Base-by-base conservation (phyloP, 2,888 invertebrate species). In the Netelia virgata region DNA sequence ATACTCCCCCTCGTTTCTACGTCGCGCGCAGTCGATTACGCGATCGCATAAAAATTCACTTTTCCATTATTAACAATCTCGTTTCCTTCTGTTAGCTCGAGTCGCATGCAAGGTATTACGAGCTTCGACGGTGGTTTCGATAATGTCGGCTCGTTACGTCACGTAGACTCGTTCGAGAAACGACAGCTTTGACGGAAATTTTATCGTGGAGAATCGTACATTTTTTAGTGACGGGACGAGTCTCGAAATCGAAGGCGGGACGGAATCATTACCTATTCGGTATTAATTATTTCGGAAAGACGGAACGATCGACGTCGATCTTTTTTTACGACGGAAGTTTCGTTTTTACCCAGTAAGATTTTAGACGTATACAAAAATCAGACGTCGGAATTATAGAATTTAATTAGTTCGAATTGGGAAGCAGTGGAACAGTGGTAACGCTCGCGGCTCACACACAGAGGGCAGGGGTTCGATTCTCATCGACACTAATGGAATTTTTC, bases 271-370 rank as follows among this genome's bases (percentile, higher is more conserved):
- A n/a, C n/a, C n/a, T 36, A 6, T 36, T 36, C 36, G 8, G 36
- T 36, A 36, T 36, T 36, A 36, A 36, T 36, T 36, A 36, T 36
- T 6, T 36, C 6, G 36, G 36, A 36, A 36, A 36, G 36, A 36
- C 36, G 36, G 6, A 36, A 41, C 14, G 14, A 18, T 41, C 43
- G 20, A 47, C 6, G 36, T 36, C 36, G 6, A 36, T 76, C 81
- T 82, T 66, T 69, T 82, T 86, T 81, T 82, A 70, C 63, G 77
- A 83, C 84, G 80, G 78, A 79, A 86, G 77, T 82, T 80, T 78
- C 57, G 36, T 0, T 1, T 36, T 36, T 6, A 28, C n/a, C n/a
- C 2, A 23, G 1, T 36, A 6, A 36, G 36, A 5, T 36, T 36
- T 36, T 36, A 5, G 36, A 6, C 0, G 1, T 8, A 6, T 36